Evolutionary conservation across 2,888 invertebrate species (phyloP).

Genomic region (Eupithecia insigniata): DNA sequence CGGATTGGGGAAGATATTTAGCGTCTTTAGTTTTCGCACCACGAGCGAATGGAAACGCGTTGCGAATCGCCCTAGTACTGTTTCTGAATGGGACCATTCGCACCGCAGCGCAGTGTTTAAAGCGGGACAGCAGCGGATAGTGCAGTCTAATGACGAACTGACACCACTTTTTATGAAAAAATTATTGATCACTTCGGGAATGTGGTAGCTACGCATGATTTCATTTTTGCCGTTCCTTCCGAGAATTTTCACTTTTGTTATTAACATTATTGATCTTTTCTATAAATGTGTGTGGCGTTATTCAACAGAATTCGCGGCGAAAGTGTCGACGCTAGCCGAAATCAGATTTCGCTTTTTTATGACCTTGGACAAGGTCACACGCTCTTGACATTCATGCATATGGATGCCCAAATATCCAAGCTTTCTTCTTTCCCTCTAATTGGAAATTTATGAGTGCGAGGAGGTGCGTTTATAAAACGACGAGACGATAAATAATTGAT

Average conservation of each 20-base stretch:
- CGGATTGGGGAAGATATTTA: no score
- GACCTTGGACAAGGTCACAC: slow-evolving; percentile 46
- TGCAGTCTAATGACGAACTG: no score
- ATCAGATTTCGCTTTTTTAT: slow-evolving; percentile 60
- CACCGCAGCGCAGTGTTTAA: no score
- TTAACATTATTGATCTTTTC: neutral
- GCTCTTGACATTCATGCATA: slow-evolving; percentile 33
- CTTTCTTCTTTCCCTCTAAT: slow-evolving; percentile 42
- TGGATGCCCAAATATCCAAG: slow-evolving; percentile 30
- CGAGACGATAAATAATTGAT: slow-evolving; percentile 20
- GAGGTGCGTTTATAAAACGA: slow-evolving; percentile 23
- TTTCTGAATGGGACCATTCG: no score
- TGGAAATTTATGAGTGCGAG: slow-evolving; percentile 40
- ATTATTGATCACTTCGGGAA: no score
- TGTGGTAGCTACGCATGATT: no score
- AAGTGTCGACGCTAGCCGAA: slow-evolving; percentile 56
- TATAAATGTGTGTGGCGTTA: neutral
- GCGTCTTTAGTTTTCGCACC: no score
- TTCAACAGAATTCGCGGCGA: slow-evolving; percentile 48
- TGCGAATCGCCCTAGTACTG: no score
- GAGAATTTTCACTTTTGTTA: neutral
- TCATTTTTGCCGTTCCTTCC: neutral
- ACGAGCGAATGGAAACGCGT: no score
- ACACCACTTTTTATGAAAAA: no score
- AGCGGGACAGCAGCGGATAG: no score